These are phyloP conservation scores for Melanocharis versteri DNA, from an alignment of 2,113 vertebrate species.

Conservation along the genomic window DNA sequence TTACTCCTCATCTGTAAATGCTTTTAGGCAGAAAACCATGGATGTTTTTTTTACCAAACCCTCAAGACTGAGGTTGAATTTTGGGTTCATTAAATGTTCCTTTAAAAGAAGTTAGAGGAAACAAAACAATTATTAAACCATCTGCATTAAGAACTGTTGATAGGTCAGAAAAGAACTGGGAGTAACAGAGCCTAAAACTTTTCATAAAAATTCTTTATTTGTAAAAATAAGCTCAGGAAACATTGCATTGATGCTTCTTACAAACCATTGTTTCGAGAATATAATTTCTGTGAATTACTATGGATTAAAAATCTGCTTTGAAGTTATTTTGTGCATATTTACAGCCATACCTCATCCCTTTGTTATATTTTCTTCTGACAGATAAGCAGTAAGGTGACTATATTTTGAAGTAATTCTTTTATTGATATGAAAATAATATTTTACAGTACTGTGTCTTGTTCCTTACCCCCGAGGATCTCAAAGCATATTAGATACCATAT, in stretches of 20 bases:
- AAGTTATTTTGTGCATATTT: neutral
- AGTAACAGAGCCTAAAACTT: neutral
- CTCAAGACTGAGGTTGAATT: neutral
- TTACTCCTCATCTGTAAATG: conserved; percentile 12
- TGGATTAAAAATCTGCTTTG: neutral
- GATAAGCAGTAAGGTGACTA: neutral
- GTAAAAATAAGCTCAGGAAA: neutral
- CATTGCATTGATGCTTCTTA: neutral
- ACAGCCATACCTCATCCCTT: neutral
- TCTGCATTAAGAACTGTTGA: neutral
- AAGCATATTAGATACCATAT: neutral
- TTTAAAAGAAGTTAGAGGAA: neutral
- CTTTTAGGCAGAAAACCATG: neutral
- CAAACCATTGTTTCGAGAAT: neutral
- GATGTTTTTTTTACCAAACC: neutral
- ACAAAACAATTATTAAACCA: neutral
- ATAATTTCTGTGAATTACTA: neutral
- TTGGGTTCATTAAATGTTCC: neutral
- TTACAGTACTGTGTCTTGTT: neutral
- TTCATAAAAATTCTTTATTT: neutral
- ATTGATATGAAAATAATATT: neutral
- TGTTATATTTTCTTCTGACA: neutral
- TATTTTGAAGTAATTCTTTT: neutral
- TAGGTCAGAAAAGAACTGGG: neutral
- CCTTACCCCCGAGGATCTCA: neutral